Evolutionary conservation across 1,140 invertebrate genomes (phyloP).

Genomic region (Hylaeus volcanicus): DNA sequence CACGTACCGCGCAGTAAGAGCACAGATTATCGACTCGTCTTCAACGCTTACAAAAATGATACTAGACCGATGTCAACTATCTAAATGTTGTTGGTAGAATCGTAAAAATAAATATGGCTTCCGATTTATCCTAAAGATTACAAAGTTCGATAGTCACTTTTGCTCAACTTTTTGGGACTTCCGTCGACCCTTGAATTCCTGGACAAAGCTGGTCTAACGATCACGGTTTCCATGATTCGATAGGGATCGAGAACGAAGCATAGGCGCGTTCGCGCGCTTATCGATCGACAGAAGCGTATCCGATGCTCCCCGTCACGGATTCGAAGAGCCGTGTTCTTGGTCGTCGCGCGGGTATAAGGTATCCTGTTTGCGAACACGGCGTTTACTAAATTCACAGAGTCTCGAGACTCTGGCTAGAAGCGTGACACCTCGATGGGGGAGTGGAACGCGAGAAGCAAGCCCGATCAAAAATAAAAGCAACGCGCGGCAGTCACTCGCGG

Average conservation of each 20-base stretch:
- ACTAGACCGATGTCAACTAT: no score
- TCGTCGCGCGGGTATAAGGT: background rate
- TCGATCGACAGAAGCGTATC: background rate
- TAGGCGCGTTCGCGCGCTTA: slow-evolving; percentile 9
- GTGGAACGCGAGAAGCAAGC: background rate
- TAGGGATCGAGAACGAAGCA: background rate
- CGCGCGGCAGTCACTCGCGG: background rate
- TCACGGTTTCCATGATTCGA: no score
- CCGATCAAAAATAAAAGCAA: slow-evolving; percentile 30
- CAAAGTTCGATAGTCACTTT: no score
- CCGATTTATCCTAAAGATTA: no score
- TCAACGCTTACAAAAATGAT: no score
- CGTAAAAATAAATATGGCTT: no score
- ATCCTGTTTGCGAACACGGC: slow-evolving; percentile 4
- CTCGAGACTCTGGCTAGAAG: background rate
- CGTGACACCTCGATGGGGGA: background rate
- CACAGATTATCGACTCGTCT: no score
- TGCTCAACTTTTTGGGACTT: no score
- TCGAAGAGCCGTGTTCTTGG: background rate
- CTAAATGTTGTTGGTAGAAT: no score
- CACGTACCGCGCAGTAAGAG: no score
- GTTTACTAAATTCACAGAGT: slow-evolving; percentile 16
- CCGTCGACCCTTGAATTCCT: no score
- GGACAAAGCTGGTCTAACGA: no score
- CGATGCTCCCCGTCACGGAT: background rate